A percentile compares a stretch with the other conserved stretches of the same genome.
phyloP scores from a whole-genome alignment of 1,140 invertebrate species.

The Pseudobourletiella spinata region DNA sequence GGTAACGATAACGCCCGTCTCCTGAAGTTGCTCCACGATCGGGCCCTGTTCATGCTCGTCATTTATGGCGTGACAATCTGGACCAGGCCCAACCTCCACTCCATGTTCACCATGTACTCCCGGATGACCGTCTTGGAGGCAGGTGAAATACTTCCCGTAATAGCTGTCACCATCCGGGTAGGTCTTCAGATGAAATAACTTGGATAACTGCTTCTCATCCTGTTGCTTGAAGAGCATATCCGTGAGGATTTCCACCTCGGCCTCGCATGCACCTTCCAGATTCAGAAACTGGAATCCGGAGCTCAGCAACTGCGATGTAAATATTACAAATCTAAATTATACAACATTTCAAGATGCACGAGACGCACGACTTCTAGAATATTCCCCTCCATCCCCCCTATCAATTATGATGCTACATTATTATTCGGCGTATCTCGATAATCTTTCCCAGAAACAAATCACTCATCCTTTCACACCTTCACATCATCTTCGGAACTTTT shows the following conservation, averaged over 20 bases:
- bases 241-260: conserved; percentile 31
- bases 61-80: conserved; percentile 6
- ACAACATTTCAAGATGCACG: no score
- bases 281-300: conserved; percentile 27
- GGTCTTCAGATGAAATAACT: conserved; percentile 14
- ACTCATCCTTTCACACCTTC: no score
- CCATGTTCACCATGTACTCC: background rate
- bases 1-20: background rate
- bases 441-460: no score
- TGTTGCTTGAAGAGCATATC: conserved; percentile 29
- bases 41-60: background rate
- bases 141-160: background rate
- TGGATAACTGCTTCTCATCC: conserved; percentile 2
- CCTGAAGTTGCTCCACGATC: background rate
- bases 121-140: background rate
- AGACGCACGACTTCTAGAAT: no score
- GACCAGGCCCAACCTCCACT: background rate
- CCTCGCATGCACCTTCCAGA: conserved; percentile 20
- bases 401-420: no score
- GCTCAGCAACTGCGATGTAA: conserved; percentile 7
- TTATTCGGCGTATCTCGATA: no score
- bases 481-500: no score
- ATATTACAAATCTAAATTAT: no score
- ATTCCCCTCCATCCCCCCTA: no score
- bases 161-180: conserved; percentile 1